A percentile compares a stretch with the other conserved stretches of the same genome.
Evolutionary conservation across 2,888 invertebrate genomes (phyloP).

Genomic region (Stomorhina lunata): DNA sequence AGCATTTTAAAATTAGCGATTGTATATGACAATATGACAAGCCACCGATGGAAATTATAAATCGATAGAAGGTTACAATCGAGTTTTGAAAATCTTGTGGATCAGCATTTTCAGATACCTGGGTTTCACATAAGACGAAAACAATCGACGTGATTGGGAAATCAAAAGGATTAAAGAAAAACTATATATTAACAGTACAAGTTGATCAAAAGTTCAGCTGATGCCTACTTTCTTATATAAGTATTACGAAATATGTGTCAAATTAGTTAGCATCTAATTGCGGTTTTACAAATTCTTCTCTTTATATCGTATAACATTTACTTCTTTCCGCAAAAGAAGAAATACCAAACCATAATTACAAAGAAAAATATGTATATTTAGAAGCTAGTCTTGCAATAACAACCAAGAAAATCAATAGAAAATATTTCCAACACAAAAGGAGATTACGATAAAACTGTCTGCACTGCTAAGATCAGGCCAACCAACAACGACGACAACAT

Average conservation of each 20-base stretch:
- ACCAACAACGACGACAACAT: slow-evolving; percentile 35
- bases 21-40: too few species aligned
- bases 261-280: not conserved
- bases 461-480: not conserved
- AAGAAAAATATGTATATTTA: not conserved
- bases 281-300: slow-evolving; percentile 8
- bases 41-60: too few species aligned
- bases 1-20: too few species aligned
- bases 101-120: too few species aligned
- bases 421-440: not conserved
- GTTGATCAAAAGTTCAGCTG: too few species aligned
- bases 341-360: not conserved
- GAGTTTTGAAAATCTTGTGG: too few species aligned
- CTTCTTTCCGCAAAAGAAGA: not conserved
- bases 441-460: slow-evolving; percentile 9
- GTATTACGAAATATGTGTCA: not conserved
- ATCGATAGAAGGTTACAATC: too few species aligned
- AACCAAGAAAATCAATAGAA: not conserved
- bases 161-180: too few species aligned
- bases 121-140: too few species aligned
- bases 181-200: too few species aligned
- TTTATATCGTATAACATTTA: not conserved
- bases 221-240: too few species aligned
- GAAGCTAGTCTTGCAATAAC: not conserved
- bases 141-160: too few species aligned